Base-by-base conservation (phyloP, 2,888 invertebrate species). In the Aleiodes alternator region DNA sequence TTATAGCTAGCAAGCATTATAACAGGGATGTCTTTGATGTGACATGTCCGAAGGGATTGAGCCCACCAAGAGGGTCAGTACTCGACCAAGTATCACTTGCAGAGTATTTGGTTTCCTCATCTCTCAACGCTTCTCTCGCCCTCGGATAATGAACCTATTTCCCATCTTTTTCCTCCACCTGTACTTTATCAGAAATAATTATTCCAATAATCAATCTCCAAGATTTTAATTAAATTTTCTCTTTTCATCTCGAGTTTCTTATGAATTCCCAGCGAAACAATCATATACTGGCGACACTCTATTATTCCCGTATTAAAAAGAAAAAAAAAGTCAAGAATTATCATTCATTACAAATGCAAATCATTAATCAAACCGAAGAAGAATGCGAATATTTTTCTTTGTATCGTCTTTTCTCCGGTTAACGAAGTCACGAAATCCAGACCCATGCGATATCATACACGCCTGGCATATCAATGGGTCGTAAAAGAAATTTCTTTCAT, bases 1-100 rank as follows among this genome's bases (percentile, higher is more conserved):
- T 87, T 87, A 86, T 84, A 84, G 82, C 82, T 84, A 82, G 78
- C 75, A 81, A 78, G 78, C 80, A 85, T 84, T 83, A 83, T 79
- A 75, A 77, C 68, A 72, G 23, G 73, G 80, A 80, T 83, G 84
- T 86, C 86, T 85, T 85, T 85, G 85, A 86, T 84, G 85, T 80
- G 83, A 85, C 82, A 79, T 79, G 38, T 56, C 80, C 78, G 77
- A 76, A 76, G 83, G 82, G 81, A 85, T 84, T 84, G 79, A 83
- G 83, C 83, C 80, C 43, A 81, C 66, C 31, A 23, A 38, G 53
- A 66, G 57, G 75, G 69, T 79, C 59, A 73, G 72, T 69, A 34
- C 29, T 38, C 61, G 16, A 76, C 84, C 78, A 76, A 81, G 82
- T 86, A 82, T 83, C 82, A 84, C 76, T 79, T 76, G 76, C 43